Conservation (phyloP, 2,888 invertebrate species). For the Nemurella pictetii region DNA sequence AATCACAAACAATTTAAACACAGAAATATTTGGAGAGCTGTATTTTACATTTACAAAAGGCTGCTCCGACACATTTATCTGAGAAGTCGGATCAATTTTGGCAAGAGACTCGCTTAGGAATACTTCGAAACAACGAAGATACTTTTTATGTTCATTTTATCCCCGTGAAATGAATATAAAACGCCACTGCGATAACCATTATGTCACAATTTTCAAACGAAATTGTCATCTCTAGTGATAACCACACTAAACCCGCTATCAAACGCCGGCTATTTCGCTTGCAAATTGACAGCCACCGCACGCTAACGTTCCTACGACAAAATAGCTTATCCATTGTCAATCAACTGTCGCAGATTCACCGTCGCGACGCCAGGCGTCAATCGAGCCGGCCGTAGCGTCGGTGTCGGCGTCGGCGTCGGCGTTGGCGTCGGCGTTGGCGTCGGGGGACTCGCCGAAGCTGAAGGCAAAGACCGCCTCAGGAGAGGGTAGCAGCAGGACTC, state of each 20-base stretch:
- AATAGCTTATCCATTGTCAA: background rate
- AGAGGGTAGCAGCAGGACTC: slow-evolving; percentile 5
- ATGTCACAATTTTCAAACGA: background rate
- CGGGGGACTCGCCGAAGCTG: slow-evolving; percentile 54
- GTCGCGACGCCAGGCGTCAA: slow-evolving; percentile 46
- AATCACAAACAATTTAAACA: background rate
- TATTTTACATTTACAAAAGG: background rate
- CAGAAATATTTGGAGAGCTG: background rate
- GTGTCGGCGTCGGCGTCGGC: no score
- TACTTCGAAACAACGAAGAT: no score
- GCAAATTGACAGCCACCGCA: background rate
- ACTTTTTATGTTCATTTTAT: no score
- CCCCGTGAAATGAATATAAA: background rate
- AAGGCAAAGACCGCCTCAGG: slow-evolving; percentile 44
- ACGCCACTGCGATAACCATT: background rate
- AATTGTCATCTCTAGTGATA: background rate
- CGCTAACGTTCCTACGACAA: background rate
- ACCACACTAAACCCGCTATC: background rate
- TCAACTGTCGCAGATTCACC: slow-evolving; percentile 53
- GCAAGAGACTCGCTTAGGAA: background rate
- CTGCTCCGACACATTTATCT: background rate
- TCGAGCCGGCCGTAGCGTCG: slow-evolving; percentile 50
- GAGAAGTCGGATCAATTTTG: background rate
- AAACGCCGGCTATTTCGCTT: background rate
- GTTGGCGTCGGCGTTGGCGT: slow-evolving; percentile 47